Base-by-base conservation (phyloP, 1,140 invertebrate species). In the Cheumatopsyche charites region DNA sequence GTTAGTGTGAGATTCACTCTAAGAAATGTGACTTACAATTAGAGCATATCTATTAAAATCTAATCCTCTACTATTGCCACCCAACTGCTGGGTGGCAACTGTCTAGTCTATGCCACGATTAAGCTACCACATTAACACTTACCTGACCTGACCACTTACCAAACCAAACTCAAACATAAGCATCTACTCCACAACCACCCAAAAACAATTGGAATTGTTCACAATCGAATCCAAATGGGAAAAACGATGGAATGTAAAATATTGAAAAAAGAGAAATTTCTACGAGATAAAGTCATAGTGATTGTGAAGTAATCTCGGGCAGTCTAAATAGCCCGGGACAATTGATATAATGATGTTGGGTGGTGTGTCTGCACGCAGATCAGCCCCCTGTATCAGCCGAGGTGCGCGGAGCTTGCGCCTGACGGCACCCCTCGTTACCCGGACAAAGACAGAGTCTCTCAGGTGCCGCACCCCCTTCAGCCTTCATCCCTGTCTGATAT, bases 311-410 rank as follows among this genome's bases (percentile, higher is more conserved):
- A 2, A 68, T 49, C 66, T 47, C 41, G 19, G 66, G 25, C 66
- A 55, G 12, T 55, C 11, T 68, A 55, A 25, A n/a, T n/a, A 17
- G 66, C 47, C 66, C 66, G 17, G 66, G 66, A 68, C 47, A 66
- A 65, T 15, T 65, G 62, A 71, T 36, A 68, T 73, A 69, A 71
- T 36, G n/a, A 68, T 73, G 67, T 66, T 66, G 67, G 74, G 74
- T 68, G 71, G 70, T 74, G 72, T 83, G 82, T 82, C 82, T 83
- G 81, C 84, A 68, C 66, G 76, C 82, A 87, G 86, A 87, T 87
- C 83, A 84, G 82, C 79, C 86, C 86, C 80, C 84, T 82, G 77
- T 86, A 86, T 84, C 84, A 85, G 83, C 86, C 85, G 77, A 81
- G 84, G 77, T 83, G 83, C 81, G 81, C 83, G 80, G 84, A 85